Evolutionary conservation across 2,113 vertebrate species (phyloP).

Genomic region (Rissa tridactyla): DNA sequence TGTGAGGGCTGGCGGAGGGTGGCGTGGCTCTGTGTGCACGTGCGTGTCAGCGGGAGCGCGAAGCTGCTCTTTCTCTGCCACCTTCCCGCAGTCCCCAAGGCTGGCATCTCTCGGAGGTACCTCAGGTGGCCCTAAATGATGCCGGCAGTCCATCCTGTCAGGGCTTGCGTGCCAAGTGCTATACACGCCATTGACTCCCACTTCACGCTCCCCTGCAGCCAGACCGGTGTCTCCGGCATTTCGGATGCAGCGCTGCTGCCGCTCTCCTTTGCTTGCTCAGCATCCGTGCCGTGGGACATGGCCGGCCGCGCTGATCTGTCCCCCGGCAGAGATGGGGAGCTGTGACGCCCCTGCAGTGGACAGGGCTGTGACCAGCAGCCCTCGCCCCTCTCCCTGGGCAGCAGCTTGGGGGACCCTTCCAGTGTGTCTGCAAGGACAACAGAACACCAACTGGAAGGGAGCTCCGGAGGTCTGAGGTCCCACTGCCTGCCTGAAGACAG

Average conservation of each 20-base stretch:
- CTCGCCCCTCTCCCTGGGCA: background rate
- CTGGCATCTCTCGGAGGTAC: background rate
- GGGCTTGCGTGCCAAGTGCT: accelerated
- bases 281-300: background rate
- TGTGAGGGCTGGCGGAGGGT: background rate
- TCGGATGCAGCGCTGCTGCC: background rate
- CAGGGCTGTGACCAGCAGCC: background rate
- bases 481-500: background rate
- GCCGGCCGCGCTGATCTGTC: accelerated
- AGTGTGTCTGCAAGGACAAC: background rate
- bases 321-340: accelerated
- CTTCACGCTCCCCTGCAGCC: background rate
- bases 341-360: accelerated
- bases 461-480: background rate
- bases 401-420: background rate
- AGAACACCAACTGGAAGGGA: background rate
- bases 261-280: background rate
- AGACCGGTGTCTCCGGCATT: accelerated
- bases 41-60: accelerated
- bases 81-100: background rate
- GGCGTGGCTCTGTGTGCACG: background rate
- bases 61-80: background rate
- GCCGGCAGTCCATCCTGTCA: background rate
- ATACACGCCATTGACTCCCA: background rate
- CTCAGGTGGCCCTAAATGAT: background rate